A percentile compares a stretch with the other conserved stretches of the same genome.
Evolutionary conservation across 2,888 invertebrate species (phyloP).

Genomic region (Listrodromus nycthemerus): DNA sequence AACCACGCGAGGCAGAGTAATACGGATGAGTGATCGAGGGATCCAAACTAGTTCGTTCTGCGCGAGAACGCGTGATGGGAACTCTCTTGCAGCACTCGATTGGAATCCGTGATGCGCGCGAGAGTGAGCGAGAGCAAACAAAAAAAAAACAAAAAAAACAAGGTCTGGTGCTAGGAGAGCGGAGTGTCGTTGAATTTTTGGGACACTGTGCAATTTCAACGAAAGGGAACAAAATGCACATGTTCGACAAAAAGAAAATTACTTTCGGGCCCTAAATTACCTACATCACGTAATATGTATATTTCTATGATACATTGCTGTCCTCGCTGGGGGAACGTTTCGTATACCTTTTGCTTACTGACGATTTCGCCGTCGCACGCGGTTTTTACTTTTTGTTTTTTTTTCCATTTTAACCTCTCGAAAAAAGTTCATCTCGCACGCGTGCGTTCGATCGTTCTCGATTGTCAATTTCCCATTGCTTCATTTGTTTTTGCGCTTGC

Average conservation of each 20-base stretch:
- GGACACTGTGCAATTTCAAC: slow-evolving; percentile 41
- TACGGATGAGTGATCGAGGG: slow-evolving; percentile 23
- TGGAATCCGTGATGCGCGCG: slow-evolving; percentile 36
- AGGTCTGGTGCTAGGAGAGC: slow-evolving; percentile 24
- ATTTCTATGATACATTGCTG: slow-evolving; percentile 74
- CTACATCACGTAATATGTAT: slow-evolving; percentile 76
- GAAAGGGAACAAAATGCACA: slow-evolving; percentile 63
- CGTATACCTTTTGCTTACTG: slow-evolving; percentile 61
- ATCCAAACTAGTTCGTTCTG: slow-evolving; percentile 30
- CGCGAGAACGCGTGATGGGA: slow-evolving; percentile 18
- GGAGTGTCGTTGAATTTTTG: slow-evolving; percentile 48
- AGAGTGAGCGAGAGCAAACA: slow-evolving; percentile 65
- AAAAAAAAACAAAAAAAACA: slow-evolving; percentile 42
- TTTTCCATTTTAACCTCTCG: neutral
- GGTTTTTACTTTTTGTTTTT: slow-evolving; percentile 4
- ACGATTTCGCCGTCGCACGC: slow-evolving; percentile 34
- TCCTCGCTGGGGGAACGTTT: slow-evolving; percentile 64
- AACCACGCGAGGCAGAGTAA: slow-evolving; percentile 29
- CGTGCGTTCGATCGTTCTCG: slow-evolving; percentile 39
- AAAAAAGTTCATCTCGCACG: slow-evolving; percentile 34
- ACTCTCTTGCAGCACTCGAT: slow-evolving; percentile 17
- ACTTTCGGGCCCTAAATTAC: slow-evolving; percentile 75
- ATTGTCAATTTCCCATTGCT: slow-evolving; percentile 60
- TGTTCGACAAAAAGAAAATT: slow-evolving; percentile 71
- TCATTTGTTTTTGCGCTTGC: slow-evolving; percentile 46